Conservation (phyloP, 2,113 vertebrate species). For the Xiphias gladius region DNA sequence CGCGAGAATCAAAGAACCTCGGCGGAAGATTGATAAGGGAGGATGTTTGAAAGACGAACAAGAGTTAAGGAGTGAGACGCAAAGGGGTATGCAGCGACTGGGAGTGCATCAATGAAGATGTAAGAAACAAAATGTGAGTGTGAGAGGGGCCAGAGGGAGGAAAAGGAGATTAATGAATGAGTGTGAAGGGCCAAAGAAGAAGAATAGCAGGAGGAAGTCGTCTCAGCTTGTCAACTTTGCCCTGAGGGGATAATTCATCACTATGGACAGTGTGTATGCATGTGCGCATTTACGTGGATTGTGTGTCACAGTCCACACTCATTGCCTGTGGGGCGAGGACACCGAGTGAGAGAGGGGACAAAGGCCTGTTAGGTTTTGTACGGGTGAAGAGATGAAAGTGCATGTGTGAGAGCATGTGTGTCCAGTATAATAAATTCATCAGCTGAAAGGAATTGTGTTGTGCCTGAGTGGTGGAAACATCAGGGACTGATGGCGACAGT, state of each 20-base stretch:
- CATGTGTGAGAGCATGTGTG: conserved; percentile 12
- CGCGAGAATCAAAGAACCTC: conserved; percentile 57
- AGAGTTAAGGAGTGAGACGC: conserved; percentile 60
- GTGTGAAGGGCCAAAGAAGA: conserved; percentile 77
- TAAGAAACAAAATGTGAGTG: conserved; percentile 59
- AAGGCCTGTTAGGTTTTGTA: conserved; percentile 36
- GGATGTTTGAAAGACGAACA: conserved; percentile 66
- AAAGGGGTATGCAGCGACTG: conserved; percentile 28
- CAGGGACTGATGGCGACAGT: conserved; percentile 36
- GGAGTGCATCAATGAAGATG: conserved; percentile 56
- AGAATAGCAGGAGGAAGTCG: conserved; percentile 81
- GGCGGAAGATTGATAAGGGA: conserved; percentile 66
- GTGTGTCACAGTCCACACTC: conserved; percentile 52
- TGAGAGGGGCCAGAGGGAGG: conserved; percentile 62
- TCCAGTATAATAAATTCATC: conserved; percentile 27
- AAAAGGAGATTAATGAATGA: conserved; percentile 77
- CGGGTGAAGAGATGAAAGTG: conserved; percentile 47
- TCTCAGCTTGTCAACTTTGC: conserved; percentile 71
- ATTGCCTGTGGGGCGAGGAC: conserved; percentile 51
- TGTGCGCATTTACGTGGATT: conserved; percentile 44
- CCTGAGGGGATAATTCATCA: conserved; percentile 81
- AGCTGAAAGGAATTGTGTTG: conserved; percentile 29
- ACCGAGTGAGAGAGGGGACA: conserved; percentile 26
- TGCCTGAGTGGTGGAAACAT: conserved; percentile 54
- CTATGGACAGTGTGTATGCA: conserved; percentile 53